Evolutionary conservation across 2,113 vertebrate genomes (phyloP).

Genomic region (Apeltes quadracus): DNA sequence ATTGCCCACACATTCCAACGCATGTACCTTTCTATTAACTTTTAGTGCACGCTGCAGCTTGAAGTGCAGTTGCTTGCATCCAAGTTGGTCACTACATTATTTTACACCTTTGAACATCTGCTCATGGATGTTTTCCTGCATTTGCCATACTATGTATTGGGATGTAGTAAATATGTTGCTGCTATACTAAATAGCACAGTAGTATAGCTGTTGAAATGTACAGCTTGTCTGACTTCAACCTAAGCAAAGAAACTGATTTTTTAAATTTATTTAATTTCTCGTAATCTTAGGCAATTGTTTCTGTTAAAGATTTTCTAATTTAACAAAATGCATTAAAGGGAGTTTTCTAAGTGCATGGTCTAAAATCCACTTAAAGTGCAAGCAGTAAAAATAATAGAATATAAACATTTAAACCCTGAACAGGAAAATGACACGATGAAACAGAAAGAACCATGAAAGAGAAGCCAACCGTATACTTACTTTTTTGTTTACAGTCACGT

Average conservation of each 20-base stretch:
- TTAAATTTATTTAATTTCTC: not conserved
- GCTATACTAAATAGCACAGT: not conserved
- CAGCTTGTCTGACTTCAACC: not conserved
- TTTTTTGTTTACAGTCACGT: constrained; percentile 80
- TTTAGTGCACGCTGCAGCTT: not conserved
- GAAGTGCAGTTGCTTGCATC: not conserved
- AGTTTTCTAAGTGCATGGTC: too few species aligned
- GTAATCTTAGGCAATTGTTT: not conserved
- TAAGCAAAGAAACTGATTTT: not conserved
- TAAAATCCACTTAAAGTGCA: not conserved
- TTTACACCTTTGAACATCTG: not conserved
- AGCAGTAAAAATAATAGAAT: not conserved
- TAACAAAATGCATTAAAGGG: not conserved
- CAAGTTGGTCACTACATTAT: not conserved
- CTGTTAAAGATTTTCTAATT: not conserved
- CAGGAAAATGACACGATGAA: not conserved
- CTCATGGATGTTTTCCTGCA: not conserved
- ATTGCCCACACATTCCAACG: not conserved
- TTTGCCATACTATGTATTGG: not conserved
- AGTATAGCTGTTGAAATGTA: not conserved
- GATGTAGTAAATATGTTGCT: not conserved
- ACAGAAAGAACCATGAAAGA: not conserved
- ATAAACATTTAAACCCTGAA: not conserved
- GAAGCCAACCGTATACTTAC: constrained; percentile 57
- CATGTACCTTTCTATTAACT: not conserved